Evolutionary conservation across 2,113 vertebrate genomes (phyloP), one percentile per base, ranked within the genome.

Genomic region (Embiotoca jacksoni): DNA sequence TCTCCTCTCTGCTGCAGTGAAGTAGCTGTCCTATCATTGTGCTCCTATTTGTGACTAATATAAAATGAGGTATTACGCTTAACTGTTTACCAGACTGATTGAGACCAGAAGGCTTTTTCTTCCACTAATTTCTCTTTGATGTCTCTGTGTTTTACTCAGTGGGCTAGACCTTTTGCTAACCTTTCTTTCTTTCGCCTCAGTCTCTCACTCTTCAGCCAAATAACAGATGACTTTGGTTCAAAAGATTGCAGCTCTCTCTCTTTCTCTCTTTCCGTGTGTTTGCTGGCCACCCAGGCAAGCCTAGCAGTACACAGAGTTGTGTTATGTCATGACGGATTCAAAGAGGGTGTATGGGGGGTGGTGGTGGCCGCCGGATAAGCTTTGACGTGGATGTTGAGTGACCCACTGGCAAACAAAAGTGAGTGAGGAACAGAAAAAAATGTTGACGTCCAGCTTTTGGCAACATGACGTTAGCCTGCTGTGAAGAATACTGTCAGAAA

Each of bases 21-120:
- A 82, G 87, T 62, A 80, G 46, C 66, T 75, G 59, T 87, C 80
- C 81, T 86, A 81, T 85, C 75, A 80, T 80, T 86, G 86, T 84
- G 83, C 72, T 77, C 63, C 85, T 88, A 91, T 92, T 92, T 91
- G 90, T 70, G 72, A 80, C 75, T 90, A 67, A 93, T 94, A 91
- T 89, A 82, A 90, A 90, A 86, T 76, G 63, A 84, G 84, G 84
- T 88, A 75, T 88, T 79, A 86, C 87, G 82, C 86, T 75, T 73
- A 68, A 57, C 77, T 86, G 87, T 91, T 93, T 93, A 93, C 86
- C 47, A 77, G 68, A 78, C 72, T 87, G 90, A 91, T 90, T 85
- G 85, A 89, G 72, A 89, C 70, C 76, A 85, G 82, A 80, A 90
- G 76, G 66, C 74, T 86, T 88, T 78, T 72, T 78, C 82, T 77